Evolutionary conservation across 2,888 invertebrate genomes (phyloP).

Genomic region (Dryococelus australis): DNA sequence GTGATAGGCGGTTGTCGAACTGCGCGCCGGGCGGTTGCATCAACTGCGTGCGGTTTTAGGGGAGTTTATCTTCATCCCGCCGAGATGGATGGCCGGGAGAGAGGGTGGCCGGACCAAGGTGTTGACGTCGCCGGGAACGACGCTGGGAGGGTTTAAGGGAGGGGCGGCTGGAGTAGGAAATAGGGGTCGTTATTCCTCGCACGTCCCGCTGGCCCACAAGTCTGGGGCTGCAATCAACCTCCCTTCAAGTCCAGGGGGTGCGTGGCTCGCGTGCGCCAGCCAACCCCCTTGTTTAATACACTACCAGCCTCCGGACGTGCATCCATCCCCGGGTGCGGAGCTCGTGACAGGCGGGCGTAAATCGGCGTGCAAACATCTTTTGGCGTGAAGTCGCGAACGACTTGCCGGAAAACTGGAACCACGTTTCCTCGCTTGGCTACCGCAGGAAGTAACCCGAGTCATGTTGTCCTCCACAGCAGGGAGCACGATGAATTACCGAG

Average conservation of each 20-base stretch:
- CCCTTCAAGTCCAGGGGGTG: not conserved
- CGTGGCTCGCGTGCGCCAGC: too few species aligned
- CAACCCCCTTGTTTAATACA: conserved; percentile 8
- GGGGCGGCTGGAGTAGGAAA: not conserved
- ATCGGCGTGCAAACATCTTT: too few species aligned
- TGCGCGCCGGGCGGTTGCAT: not conserved
- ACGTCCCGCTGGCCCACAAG: not conserved
- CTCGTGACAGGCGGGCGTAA: too few species aligned
- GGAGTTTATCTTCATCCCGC: conserved; percentile 3
- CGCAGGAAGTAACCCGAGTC: too few species aligned
- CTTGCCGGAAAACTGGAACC: too few species aligned
- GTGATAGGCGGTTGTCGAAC: not conserved
- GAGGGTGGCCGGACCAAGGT: not conserved
- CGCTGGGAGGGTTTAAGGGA: not conserved
- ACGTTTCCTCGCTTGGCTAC: too few species aligned
- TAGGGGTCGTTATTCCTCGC: not conserved
- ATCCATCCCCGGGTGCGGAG: too few species aligned
- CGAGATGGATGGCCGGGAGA: not conserved
- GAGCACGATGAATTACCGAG: too few species aligned
- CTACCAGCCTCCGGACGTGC: not conserved
- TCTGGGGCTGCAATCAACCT: not conserved
- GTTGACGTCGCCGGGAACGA: not conserved
- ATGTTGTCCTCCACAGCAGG: too few species aligned
- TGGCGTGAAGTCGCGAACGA: too few species aligned
- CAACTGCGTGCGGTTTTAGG: conserved; percentile 11